A percentile compares a stretch with the other conserved stretches of the same genome.
Evolutionary conservation across 2,888 invertebrate species (phyloP).

Genomic region (Oconnorella tubifera): DNA sequence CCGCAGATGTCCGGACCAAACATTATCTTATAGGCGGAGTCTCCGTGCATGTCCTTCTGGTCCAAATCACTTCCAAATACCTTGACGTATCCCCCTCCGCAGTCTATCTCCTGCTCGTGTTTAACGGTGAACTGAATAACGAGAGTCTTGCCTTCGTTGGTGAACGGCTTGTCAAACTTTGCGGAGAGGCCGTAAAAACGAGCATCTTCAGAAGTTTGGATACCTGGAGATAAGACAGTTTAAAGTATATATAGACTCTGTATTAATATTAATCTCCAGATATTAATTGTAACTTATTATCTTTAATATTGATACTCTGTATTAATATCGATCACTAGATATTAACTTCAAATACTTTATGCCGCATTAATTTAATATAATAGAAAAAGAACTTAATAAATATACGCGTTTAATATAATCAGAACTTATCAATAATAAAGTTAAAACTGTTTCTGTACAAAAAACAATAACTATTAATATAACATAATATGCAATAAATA

Average conservation of each 20-base stretch:
- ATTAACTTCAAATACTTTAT: too few species aligned
- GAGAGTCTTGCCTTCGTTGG: slow-evolving; percentile 82
- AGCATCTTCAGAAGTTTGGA: slow-evolving; percentile 96
- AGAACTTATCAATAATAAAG: too few species aligned
- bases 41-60: slow-evolving; percentile 94
- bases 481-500: too few species aligned
- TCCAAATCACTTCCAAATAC: slow-evolving; percentile 64
- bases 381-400: too few species aligned
- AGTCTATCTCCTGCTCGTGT: slow-evolving; percentile 99
- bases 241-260: neutral
- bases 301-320: too few species aligned
- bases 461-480: too few species aligned
- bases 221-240: slow-evolving; percentile 67
- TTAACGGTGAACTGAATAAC: slow-evolving; percentile 98
- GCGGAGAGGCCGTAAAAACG: slow-evolving; percentile 93
- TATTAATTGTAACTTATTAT: too few species aligned
- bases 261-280: too few species aligned
- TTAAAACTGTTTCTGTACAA: too few species aligned
- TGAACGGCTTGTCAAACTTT: slow-evolving; percentile 81
- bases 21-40: slow-evolving; percentile 94
- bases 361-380: too few species aligned
- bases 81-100: slow-evolving; percentile 67
- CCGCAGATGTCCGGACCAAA: slow-evolving; percentile 99
- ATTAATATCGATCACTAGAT: too few species aligned
- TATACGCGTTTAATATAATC: too few species aligned